Percentiles rank a stretch among this genome's conserved stretches.
Conservation (phyloP, 2,797 vertebrate species). For the Melanotaenia maccullochi region DNA sequence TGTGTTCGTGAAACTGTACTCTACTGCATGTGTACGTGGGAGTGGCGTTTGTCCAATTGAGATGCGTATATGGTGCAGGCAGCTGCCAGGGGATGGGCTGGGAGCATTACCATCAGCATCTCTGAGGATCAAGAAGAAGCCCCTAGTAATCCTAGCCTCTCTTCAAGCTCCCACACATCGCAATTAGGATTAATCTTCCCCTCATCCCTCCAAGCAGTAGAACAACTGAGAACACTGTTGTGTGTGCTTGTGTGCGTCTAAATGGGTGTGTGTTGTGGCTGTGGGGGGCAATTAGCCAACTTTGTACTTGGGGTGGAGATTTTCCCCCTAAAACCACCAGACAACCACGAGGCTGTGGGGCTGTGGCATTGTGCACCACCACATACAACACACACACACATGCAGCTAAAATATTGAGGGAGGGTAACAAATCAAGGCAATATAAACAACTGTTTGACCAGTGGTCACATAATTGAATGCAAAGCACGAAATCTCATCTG, state of each 20-base stretch:
- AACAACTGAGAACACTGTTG: slow-evolving; percentile 58
- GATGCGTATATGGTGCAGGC: slow-evolving; percentile 46
- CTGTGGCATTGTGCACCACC: slow-evolving; percentile 57
- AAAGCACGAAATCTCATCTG: slow-evolving; percentile 79
- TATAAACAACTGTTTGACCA: slow-evolving; percentile 78
- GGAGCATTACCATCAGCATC: slow-evolving; percentile 81
- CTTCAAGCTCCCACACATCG: slow-evolving; percentile 77
- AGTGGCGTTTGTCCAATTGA: slow-evolving; percentile 49
- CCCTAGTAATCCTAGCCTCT: slow-evolving; percentile 80
- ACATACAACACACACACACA: slow-evolving; percentile 38
- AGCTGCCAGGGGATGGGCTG: slow-evolving; percentile 67
- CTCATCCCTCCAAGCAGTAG: slow-evolving; percentile 63
- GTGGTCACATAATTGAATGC: slow-evolving; percentile 69
- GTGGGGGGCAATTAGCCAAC: slow-evolving; percentile 74
- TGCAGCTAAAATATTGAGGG: slow-evolving; percentile 56
- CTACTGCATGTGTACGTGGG: slow-evolving; percentile 59
- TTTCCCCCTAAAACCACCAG: slow-evolving; percentile 67
- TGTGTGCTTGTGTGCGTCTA: slow-evolving; percentile 43
- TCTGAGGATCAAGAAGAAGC: slow-evolving; percentile 78
- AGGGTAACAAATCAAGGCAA: slow-evolving; percentile 74
- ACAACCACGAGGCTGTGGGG: slow-evolving; percentile 70
- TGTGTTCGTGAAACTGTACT: slow-evolving; percentile 70
- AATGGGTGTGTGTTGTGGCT: slow-evolving; percentile 51
- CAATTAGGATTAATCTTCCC: slow-evolving; percentile 79
- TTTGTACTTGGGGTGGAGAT: slow-evolving; percentile 71